Percentiles rank a stretch among this genome's conserved stretches.
phyloP scores from a whole-genome alignment of 2,113 vertebrate genomes.

The Struthio camelus region DNA sequence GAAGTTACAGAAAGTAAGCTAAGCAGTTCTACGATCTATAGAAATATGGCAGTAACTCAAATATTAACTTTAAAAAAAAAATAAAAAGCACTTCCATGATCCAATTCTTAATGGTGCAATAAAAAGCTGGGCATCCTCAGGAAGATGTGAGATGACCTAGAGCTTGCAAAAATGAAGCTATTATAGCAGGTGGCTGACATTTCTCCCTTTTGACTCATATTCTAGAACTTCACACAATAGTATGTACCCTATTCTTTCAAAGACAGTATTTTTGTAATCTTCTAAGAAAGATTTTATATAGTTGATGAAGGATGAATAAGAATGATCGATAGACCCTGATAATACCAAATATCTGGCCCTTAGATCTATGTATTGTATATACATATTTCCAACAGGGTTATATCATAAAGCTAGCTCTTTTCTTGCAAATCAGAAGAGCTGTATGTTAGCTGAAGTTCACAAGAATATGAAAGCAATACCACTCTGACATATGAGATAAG shows the following conservation, averaged over 20 bases:
- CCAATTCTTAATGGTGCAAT: not conserved
- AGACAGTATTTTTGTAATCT: not conserved
- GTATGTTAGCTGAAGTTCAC: not conserved
- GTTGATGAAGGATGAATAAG: not conserved
- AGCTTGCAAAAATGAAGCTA: not conserved
- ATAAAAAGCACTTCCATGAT: too few relatives aligned
- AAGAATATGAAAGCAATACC: too few relatives aligned
- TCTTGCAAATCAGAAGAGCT: not conserved
- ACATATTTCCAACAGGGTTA: not conserved
- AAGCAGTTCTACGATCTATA: not conserved
- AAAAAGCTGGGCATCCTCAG: not conserved
- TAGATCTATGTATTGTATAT: not conserved
- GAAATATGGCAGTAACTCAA: not conserved
- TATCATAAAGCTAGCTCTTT: not conserved
- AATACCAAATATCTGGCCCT: not conserved
- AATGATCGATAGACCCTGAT: not conserved
- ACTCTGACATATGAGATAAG: too few relatives aligned
- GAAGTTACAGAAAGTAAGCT: not conserved
- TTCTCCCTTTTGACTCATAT: not conserved
- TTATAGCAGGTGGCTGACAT: not conserved
- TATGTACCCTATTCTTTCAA: not conserved
- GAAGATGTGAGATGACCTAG: not conserved
- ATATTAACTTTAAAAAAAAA: not conserved
- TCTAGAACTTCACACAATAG: not conserved
- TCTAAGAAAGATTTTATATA: rapidly evolving